These are phyloP conservation scores for Rugalucina vietnamica DNA, from an alignment of 2,888 invertebrate genomes.

Conservation along the genomic window DNA sequence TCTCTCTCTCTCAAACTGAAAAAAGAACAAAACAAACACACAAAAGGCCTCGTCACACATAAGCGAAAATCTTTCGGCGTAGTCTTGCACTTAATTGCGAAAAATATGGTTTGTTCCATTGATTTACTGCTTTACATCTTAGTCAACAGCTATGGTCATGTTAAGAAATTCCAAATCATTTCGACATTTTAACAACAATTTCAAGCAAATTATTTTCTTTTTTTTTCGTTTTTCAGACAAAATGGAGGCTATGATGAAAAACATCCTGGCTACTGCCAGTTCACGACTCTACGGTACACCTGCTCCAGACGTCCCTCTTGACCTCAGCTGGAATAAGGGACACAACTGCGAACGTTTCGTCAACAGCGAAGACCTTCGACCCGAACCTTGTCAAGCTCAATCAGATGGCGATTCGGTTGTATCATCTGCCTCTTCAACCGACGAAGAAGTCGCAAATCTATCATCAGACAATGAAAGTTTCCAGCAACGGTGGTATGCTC, in stretches of 20 bases:
- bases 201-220: no score
- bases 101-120: no score
- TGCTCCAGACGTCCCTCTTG: conserved; percentile 21
- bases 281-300: background rate
- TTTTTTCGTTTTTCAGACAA: conserved; percentile 37
- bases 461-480: background rate
- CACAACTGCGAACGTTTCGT: background rate
- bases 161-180: no score
- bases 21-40: no score
- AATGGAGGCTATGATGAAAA: conserved; percentile 52
- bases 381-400: background rate
- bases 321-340: conserved; percentile 26
- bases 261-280: conserved; percentile 34
- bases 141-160: no score
- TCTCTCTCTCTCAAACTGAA: no score
- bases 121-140: no score
- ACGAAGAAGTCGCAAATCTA: background rate
- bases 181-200: no score
- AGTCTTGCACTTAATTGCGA: no score
- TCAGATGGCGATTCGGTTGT: background rate
- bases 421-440: background rate
- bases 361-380: conserved; percentile 3
- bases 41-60: no score
- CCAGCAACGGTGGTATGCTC: background rate
- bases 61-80: no score